Evolutionary conservation across 2,888 invertebrate genomes (phyloP), one percentile per base, ranked within the genome.

Genomic region (Acanthosoma haemorrhoidale): DNA sequence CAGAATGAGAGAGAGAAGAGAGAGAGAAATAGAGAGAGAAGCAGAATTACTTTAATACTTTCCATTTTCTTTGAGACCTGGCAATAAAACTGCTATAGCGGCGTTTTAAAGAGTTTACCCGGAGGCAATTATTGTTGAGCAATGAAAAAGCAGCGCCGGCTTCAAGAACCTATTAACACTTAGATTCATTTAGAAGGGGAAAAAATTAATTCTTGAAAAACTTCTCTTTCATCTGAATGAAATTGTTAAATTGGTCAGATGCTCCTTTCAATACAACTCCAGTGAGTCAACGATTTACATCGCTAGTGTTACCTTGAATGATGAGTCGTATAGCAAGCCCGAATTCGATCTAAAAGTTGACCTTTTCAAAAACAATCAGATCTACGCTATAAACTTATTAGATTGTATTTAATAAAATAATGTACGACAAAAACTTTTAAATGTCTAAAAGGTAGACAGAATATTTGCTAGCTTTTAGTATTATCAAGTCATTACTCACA

Each of bases 41-140:
- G 16, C 5, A 29, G 32, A 59, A 34, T 31, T 34, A 36, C 8
- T 5, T 21, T 57, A 21, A 64, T 64, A 64, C 16, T 41, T 64
- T 61, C 61, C 61, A 61, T 61, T 61, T 64, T 64, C 39, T 64
- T 64, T 41, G 41, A 31, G 41, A 16, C 11, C 15, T 13, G 25
- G 29, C 31, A 64, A 64, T 64, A 63, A 63, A 63, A 63, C 36
- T 31, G 64, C 64, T 41, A 64, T 9, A 38, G 41, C 41, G 31
- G 29, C 16, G n/a, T 34, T 64, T 64, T 41, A 38, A 36, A 29
- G 38, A 63, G 15, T 41, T 63, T 9, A 31, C 9, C 15, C 29
- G n/a, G 3, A 41, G 64, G 31, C 41, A 41, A 64, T 64, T 41
- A 64, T 64, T 61, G 61, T 18, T 64, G n/a, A 64, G 64, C 9